Evolutionary conservation across 2,797 vertebrate species (phyloP).

Genomic region (Chloroceryle amazona): DNA sequence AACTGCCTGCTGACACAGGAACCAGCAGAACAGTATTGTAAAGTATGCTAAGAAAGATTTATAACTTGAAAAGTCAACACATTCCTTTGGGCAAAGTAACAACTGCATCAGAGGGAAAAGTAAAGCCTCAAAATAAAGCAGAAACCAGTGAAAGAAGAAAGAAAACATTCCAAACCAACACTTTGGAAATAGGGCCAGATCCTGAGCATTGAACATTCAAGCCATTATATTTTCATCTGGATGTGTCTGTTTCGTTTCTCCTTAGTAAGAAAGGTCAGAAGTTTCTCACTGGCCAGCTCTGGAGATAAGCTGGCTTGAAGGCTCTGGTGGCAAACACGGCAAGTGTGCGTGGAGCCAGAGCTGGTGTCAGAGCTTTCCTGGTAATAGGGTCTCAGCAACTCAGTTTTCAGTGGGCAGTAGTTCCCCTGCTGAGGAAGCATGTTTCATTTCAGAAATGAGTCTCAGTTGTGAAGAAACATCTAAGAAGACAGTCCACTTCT

Average conservation of each 20-base stretch:
- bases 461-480: neutral
- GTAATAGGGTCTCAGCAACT: neutral
- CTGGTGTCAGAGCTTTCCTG: neutral
- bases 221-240: neutral
- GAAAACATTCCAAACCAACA: neutral
- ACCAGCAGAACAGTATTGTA: neutral
- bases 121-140: neutral
- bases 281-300: neutral
- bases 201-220: neutral
- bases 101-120: neutral
- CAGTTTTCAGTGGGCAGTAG: neutral
- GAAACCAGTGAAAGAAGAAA: neutral
- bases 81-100: neutral
- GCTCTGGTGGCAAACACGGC: neutral
- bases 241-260: neutral
- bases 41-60: neutral
- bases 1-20: neutral
- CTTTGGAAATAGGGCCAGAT: neutral
- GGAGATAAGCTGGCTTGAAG: neutral
- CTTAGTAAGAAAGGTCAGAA: neutral
- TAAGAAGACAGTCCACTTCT: neutral
- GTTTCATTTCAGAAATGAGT: neutral
- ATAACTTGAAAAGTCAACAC: neutral
- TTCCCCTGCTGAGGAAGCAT: neutral
- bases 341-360: neutral